A percentile compares a stretch with the other conserved stretches of the same genome.
Conservation (phyloP, 2,888 invertebrate species). For the Panopea generosa region DNA sequence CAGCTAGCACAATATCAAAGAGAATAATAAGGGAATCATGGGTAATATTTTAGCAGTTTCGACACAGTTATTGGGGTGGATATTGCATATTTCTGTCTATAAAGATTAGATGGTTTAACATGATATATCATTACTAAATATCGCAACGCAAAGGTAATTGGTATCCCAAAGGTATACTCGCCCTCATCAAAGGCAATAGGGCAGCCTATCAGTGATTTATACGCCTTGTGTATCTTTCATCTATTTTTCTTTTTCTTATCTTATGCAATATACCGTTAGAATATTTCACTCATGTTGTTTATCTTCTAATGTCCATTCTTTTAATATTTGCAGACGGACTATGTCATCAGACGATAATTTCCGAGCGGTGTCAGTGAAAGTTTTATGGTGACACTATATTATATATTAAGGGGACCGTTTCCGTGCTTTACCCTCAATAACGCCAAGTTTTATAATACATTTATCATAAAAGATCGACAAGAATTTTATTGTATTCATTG, state of each 20-base stretch:
- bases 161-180: slow-evolving; percentile 18
- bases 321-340: slow-evolving; percentile 34
- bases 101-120: neutral
- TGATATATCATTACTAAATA: slow-evolving; percentile 34
- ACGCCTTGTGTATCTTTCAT: slow-evolving; percentile 23
- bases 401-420: slow-evolving; percentile 34
- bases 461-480: slow-evolving; percentile 47
- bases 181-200: slow-evolving; percentile 34
- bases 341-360: slow-evolving; percentile 39
- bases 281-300: slow-evolving; percentile 54
- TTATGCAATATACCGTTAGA: slow-evolving; percentile 60
- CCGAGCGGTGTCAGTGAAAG: slow-evolving; percentile 29
- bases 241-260: slow-evolving; percentile 41
- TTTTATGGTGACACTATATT: slow-evolving; percentile 32
- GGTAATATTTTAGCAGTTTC: too few species aligned
- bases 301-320: slow-evolving; percentile 36
- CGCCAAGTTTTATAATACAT: slow-evolving; percentile 38
- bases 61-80: too few species aligned
- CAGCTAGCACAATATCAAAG: too few species aligned
- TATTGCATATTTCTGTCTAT: too few species aligned
- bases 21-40: too few species aligned
- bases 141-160: slow-evolving; percentile 41
- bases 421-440: slow-evolving; percentile 23
- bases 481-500: slow-evolving; percentile 51
- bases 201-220: slow-evolving; percentile 53